These are phyloP conservation scores for Dicroscelio sp. DNA, from an alignment of 2,888 invertebrate genomes.

Conservation along the genomic window DNA sequence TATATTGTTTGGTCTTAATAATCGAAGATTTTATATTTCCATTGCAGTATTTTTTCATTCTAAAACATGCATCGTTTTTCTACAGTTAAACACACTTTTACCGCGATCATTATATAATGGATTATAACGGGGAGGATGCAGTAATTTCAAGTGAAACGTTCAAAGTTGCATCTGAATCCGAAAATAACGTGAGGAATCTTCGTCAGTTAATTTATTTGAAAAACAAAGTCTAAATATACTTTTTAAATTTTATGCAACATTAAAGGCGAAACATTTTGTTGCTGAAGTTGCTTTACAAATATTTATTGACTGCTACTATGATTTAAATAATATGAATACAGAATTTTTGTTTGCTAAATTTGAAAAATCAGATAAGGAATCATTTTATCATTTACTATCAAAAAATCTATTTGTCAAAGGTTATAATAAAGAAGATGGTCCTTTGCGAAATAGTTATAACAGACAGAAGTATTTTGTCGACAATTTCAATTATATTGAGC, in stretches of 20 bases:
- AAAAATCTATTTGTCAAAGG: constrained; percentile 24
- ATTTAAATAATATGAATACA: constrained; percentile 28
- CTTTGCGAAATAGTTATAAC: neutral
- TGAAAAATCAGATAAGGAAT: constrained; percentile 26
- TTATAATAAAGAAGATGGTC: constrained; percentile 10
- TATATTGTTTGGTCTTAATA: no score
- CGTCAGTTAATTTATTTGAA: neutral
- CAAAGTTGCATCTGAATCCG: no score
- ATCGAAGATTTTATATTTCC: no score
- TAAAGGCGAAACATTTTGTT: constrained; percentile 35
- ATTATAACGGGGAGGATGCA: no score
- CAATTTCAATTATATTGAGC: constrained; percentile 2
- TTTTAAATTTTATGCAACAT: constrained; percentile 22
- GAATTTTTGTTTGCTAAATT: constrained; percentile 23
- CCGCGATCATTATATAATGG: no score
- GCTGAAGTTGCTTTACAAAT: constrained; percentile 22
- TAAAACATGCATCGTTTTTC: no score
- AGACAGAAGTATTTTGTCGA: neutral
- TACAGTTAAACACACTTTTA: no score
- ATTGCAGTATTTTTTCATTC: no score
- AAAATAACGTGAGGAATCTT: neutral
- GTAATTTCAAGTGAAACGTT: no score
- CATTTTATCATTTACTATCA: neutral
- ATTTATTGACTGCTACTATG: neutral
- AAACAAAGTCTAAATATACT: neutral